Conservation (phyloP, 2,113 vertebrate species). For the Psittacus erithacus region DNA sequence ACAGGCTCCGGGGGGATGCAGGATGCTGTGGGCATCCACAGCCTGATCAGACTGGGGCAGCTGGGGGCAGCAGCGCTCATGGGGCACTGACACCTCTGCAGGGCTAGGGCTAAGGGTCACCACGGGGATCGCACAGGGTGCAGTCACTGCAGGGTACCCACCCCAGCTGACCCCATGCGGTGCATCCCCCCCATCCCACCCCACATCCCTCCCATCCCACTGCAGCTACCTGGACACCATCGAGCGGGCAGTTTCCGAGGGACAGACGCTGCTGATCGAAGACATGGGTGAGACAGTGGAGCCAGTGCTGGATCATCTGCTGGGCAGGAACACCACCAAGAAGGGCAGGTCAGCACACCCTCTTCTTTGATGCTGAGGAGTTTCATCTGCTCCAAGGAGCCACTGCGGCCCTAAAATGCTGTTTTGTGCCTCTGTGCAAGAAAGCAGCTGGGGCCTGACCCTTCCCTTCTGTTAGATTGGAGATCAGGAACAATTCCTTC, state of each 20-base stretch:
- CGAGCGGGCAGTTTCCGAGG: constrained; percentile 68
- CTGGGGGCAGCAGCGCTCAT: background rate
- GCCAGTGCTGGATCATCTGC: constrained; percentile 74
- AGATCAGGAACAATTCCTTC: background rate
- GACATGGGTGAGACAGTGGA: constrained; percentile 74
- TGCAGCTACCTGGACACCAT: constrained; percentile 77
- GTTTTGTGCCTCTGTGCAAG: background rate
- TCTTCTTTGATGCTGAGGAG: rapidly evolving
- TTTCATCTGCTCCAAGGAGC: background rate
- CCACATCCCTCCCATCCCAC: rapidly evolving
- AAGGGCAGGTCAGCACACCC: constrained; percentile 72
- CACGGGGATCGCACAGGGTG: rapidly evolving
- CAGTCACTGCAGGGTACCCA: rapidly evolving
- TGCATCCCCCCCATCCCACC: no score
- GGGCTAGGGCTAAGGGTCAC: rapidly evolving
- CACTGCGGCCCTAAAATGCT: background rate
- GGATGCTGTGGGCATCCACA: rapidly evolving
- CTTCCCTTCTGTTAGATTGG: background rate
- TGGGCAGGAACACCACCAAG: constrained; percentile 77
- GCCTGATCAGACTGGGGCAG: background rate
- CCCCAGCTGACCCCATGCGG: background rate
- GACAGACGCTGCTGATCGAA: constrained; percentile 75
- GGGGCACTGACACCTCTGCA: background rate
- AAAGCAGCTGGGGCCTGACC: background rate
- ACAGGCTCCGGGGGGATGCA: background rate